Base-by-base conservation (phyloP, 1,140 invertebrate genomes). In the Camponotus vicinus region DNA sequence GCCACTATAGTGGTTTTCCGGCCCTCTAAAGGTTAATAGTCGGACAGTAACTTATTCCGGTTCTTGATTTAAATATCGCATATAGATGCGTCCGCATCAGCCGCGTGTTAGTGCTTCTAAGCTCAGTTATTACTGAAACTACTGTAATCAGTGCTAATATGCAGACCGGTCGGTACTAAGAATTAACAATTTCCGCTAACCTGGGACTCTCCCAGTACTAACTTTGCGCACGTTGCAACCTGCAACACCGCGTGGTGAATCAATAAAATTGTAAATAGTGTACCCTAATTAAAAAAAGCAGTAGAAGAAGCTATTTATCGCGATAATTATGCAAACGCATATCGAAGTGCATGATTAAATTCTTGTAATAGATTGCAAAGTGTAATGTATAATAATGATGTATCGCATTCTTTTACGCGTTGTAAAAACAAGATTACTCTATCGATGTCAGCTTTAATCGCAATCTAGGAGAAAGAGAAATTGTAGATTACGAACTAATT, bases 31-130 rank as follows among this genome's bases (percentile, higher is more conserved):
- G n/a, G n/a, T 79, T 75, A 89, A 87, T 89, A 89, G 71, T 69
- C 76, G 52, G 88, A 84, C 88, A 59, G 37, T 52, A 52, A 52
- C 80, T 87, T 87, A 90, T 73, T 87, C 63, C 73, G 42, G 3
- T 63, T 71, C 21, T 59, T 15, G 52, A 61, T 21, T 83, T 83
- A 61, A 83, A 75, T 73, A 83, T 71, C 52, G 66, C 13, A 57
- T 32, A 21, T 69, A 67, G 21, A 80, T n/a, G 37, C 49, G 40
- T 7, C 11, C 55, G 49, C 11, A n/a, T 11, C 66, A 13, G 49
- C 37, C 21, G 8, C 42, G 21, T 49, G 55, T 63, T 49, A 34
- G 27, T 83, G 42, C 27, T 61, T 63, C 11, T 73, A 75, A 49
- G 69, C 79, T 83, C n/a, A n/a, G 79, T 82, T 49, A 82, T 82